A percentile compares a stretch with the other conserved stretches of the same genome.
Evolutionary conservation across 2,888 invertebrate genomes (phyloP).

Genomic region (Meliscaeva auricollis): DNA sequence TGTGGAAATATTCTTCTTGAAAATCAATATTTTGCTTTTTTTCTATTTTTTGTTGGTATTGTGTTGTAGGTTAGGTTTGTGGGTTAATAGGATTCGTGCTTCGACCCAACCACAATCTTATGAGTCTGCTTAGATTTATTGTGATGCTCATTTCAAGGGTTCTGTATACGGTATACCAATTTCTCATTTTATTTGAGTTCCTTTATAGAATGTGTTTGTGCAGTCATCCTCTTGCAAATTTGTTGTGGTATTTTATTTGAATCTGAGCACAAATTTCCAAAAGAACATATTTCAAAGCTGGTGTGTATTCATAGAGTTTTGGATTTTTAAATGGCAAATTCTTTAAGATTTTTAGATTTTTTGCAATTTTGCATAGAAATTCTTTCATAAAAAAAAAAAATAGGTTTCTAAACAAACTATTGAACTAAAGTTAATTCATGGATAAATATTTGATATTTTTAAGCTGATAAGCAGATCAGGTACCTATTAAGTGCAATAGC

Average conservation of each 20-base stretch:
- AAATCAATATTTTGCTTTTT: constrained; percentile 11
- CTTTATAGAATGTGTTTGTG: not conserved
- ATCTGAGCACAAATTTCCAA: not conserved
- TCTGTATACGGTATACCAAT: too few species aligned
- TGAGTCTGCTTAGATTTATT: constrained; percentile 14
- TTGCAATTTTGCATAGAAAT: too few species aligned
- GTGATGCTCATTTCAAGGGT: constrained; percentile 16
- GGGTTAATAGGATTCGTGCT: not conserved
- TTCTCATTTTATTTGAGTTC: constrained; percentile 4
- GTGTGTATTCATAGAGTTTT: not conserved
- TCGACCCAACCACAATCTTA: not conserved
- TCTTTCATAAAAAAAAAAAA: too few species aligned
- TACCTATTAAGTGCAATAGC: too few species aligned
- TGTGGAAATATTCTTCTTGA: not conserved
- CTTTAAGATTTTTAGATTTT: too few species aligned
- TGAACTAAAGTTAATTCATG: too few species aligned
- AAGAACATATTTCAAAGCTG: not conserved
- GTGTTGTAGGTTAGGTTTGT: not conserved
- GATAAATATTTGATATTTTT: too few species aligned
- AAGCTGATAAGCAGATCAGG: too few species aligned
- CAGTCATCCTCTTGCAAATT: not conserved
- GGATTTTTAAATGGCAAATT: not conserved
- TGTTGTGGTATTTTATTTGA: constrained; percentile 4
- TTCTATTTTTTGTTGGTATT: not conserved
- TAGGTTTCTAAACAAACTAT: too few species aligned